Evolutionary conservation across 2,113 vertebrate genomes (phyloP).

Genomic region (Erythrolamprus reginae): DNA sequence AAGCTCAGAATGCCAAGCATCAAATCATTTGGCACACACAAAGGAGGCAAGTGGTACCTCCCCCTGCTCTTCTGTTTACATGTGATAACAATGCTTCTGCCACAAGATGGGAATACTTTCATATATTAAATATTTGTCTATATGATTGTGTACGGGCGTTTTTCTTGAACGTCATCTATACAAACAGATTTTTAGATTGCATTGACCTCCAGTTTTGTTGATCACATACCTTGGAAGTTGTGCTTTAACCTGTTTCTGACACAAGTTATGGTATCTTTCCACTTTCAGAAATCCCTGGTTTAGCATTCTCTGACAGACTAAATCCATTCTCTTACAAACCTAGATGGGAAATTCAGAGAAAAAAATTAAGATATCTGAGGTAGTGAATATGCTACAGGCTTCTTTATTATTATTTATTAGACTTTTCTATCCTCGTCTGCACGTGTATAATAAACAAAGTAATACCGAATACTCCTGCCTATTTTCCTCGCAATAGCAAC

Average conservation of each 20-base stretch:
- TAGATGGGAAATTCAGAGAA: slow-evolving; percentile 56
- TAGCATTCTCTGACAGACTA: slow-evolving; percentile 93
- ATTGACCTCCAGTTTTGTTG: neutral
- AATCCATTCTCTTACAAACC: slow-evolving; percentile 98
- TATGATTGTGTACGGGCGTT: neutral
- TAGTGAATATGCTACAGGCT: neutral
- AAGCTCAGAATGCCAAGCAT: neutral
- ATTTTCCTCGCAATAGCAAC: neutral
- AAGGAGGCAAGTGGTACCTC: neutral
- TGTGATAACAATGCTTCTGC: neutral
- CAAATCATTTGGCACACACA: neutral
- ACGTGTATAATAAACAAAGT: neutral
- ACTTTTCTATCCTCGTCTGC: neutral
- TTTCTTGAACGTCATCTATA: neutral
- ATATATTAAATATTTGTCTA: neutral
- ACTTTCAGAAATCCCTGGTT: slow-evolving; percentile 98
- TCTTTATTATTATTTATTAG: neutral
- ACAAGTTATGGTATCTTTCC: slow-evolving; percentile 94
- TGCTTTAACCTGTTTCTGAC: slow-evolving; percentile 98
- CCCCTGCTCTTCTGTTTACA: neutral
- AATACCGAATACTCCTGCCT: neutral
- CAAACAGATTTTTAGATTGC: neutral
- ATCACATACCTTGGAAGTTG: slow-evolving; percentile 89
- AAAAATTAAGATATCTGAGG: slow-evolving; percentile 22
- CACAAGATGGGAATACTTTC: neutral